Conservation (phyloP, 2,888 invertebrate genomes). For the Xestia sexstrigata region DNA sequence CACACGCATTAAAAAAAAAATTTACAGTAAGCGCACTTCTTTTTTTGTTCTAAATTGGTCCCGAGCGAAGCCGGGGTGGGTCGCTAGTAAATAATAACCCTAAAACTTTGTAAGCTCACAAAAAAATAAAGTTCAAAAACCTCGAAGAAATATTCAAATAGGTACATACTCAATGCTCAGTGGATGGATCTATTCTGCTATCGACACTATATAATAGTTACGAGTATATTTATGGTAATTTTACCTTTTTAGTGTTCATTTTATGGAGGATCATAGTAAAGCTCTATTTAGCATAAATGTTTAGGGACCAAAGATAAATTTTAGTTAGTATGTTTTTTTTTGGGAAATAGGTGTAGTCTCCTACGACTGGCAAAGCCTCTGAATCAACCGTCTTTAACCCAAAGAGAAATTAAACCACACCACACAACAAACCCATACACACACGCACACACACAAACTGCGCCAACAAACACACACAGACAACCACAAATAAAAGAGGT, state of each 20-base stretch:
- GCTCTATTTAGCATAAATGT: neutral
- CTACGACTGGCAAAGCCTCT: no score
- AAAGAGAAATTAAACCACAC: neutral
- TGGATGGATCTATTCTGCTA: neutral
- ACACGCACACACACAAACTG: neutral
- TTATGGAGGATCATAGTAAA: neutral
- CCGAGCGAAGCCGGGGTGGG: no score
- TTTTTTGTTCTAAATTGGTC: no score
- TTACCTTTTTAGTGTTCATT: neutral
- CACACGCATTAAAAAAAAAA: no score
- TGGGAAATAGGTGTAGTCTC: neutral
- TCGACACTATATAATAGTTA: neutral
- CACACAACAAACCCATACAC: neutral
- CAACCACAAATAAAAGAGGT: neutral
- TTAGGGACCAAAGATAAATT: neutral
- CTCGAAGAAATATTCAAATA: neutral
- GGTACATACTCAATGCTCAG: neutral
- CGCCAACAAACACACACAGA: neutral
- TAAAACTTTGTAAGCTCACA: neutral
- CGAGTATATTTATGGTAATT: neutral
- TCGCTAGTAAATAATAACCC: slow-evolving; percentile 17
- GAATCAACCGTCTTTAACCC: neutral
- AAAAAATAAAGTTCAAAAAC: slow-evolving; percentile 3
- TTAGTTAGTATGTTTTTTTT: neutral
- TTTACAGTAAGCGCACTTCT: no score